phyloP scores from a whole-genome alignment of 1,140 invertebrate genomes.

The Lepidurus packardi region DNA sequence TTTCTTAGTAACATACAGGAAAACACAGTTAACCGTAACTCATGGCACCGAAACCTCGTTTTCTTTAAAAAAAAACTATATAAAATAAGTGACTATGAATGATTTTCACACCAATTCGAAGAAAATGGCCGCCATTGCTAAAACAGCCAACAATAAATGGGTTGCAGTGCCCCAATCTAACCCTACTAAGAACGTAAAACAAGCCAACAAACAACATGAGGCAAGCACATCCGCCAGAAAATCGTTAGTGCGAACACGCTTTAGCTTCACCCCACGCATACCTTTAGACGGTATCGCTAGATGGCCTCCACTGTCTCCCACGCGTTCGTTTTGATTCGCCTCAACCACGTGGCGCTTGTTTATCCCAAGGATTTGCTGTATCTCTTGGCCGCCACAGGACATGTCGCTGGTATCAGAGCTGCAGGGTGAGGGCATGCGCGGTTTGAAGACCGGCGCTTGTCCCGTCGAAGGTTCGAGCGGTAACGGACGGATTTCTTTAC shows the following conservation, averaged over 20 bases:
- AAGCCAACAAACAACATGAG: constrained; percentile 60
- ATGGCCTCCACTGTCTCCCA: not conserved
- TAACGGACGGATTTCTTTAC: constrained; percentile 19
- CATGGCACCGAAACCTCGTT: no score
- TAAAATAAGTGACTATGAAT: not conserved
- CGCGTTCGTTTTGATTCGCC: not conserved
- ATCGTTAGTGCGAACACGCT: not conserved
- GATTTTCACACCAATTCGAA: constrained; percentile 40
- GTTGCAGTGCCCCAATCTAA: constrained; percentile 60
- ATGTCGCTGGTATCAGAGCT: constrained; percentile 31
- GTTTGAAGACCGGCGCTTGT: constrained; percentile 25
- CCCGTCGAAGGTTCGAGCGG: constrained; percentile 18
- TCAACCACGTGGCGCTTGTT: not conserved
- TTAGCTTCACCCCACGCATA: not conserved
- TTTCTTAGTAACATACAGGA: no score
- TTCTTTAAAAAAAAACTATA: not conserved
- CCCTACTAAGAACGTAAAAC: constrained; percentile 55
- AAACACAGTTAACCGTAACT: no score
- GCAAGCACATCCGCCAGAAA: constrained; percentile 30
- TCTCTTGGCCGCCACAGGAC: constrained; percentile 30
- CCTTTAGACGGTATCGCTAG: not conserved
- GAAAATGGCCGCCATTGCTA: constrained; percentile 62
- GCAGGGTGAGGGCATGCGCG: constrained; percentile 33
- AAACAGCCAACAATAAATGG: constrained; percentile 50
- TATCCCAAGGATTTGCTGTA: constrained; percentile 29